A percentile compares a stretch with the other conserved stretches of the same genome.
phyloP scores from a whole-genome alignment of 2,113 vertebrate genomes.

The Oncorhynchus mykiss region DNA sequence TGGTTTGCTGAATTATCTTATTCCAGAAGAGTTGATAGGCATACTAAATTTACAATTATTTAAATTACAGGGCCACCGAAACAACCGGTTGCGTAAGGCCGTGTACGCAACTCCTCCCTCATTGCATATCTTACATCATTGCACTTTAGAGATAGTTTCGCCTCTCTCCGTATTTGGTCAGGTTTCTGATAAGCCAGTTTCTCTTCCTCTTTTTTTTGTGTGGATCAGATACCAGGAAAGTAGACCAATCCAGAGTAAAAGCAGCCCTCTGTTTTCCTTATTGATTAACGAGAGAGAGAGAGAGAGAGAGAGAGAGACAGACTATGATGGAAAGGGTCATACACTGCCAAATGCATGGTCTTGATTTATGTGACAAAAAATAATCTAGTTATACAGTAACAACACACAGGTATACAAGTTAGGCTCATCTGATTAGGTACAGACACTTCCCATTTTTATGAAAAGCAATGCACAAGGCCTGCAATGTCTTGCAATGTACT shows the following conservation, averaged over 20 bases:
- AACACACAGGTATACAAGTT: background rate
- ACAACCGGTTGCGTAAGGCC: constrained; percentile 30
- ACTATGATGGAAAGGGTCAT: background rate
- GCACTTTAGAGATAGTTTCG: constrained; percentile 68
- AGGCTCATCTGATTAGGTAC: background rate
- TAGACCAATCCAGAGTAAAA: constrained; percentile 33
- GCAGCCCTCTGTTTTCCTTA: constrained; percentile 53
- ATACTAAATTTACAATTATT: background rate
- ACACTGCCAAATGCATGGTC: background rate
- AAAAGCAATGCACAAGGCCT: background rate
- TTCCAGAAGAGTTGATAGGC: background rate
- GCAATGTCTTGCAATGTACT: background rate
- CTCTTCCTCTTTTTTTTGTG: constrained; percentile 61
- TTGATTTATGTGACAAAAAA: background rate
- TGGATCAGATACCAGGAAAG: constrained; percentile 46
- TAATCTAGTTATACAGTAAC: background rate
- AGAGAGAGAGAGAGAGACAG: constrained; percentile 19
- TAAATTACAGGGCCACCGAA: background rate
- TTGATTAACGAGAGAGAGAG: constrained; percentile 62
- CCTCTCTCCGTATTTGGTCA: constrained; percentile 71
- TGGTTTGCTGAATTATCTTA: background rate
- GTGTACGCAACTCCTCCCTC: constrained; percentile 35
- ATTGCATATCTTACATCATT: constrained; percentile 43
- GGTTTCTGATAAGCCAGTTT: constrained; percentile 78
- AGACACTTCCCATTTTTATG: background rate